Evolutionary conservation across 2,113 vertebrate species (phyloP).

Genomic region (Pachycephala philippinensis): DNA sequence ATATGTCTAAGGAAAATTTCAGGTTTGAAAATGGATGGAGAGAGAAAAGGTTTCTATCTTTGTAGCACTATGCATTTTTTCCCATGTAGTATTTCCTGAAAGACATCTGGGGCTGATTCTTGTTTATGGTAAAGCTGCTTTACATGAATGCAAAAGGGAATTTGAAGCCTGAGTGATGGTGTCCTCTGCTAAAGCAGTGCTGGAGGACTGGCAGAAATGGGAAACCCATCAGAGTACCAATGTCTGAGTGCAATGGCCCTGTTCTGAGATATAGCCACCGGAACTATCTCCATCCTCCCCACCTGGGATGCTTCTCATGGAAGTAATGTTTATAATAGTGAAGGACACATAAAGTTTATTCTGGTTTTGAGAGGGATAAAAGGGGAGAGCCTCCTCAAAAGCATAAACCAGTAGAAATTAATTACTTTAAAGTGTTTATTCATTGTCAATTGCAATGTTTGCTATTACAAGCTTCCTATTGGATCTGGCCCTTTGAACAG

Average conservation of each 20-base stretch:
- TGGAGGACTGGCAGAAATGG: neutral
- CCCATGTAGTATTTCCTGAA: neutral
- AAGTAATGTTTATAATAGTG: neutral
- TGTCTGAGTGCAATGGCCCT: neutral
- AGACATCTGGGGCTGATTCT: constrained; percentile 5
- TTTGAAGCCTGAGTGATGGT: neutral
- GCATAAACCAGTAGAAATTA: neutral
- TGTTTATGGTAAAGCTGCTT: neutral
- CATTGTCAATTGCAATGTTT: neutral
- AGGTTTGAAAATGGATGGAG: constrained; percentile 40
- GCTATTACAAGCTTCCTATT: neutral
- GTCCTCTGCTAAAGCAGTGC: neutral
- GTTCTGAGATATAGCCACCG: neutral
- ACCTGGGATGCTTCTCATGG: neutral
- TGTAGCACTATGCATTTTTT: constrained; percentile 2
- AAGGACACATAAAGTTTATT: neutral
- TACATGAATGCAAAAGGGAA: neutral
- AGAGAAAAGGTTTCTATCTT: constrained; percentile 40
- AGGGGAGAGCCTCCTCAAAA: neutral
- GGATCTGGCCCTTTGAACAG: neutral
- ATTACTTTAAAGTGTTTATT: neutral
- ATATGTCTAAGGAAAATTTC: constrained; percentile 44
- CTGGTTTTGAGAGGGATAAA: neutral
- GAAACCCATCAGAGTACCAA: neutral
- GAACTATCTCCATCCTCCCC: neutral